Evolutionary conservation across 1,140 invertebrate species (phyloP).

Genomic region (Zaprionus taronus): DNA sequence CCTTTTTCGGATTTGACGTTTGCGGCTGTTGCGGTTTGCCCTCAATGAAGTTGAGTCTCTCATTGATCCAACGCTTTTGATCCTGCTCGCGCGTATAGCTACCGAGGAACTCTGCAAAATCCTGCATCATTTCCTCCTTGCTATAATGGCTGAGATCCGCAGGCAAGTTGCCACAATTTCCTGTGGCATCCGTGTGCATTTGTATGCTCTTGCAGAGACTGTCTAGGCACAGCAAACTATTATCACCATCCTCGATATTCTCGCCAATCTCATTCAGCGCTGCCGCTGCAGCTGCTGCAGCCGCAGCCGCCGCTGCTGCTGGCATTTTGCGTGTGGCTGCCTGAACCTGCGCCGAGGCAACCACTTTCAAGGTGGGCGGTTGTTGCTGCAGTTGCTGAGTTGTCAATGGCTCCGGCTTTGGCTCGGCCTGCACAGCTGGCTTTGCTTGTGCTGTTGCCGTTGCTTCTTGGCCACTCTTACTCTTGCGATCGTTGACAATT

Average conservation of each 20-base stretch:
- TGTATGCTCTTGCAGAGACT: constrained; percentile 78
- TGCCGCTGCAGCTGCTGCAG: constrained; percentile 51
- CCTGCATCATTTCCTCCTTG: constrained; percentile 76
- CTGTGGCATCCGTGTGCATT: constrained; percentile 62
- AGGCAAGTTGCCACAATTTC: constrained; percentile 38
- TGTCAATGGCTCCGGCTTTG: constrained; percentile 34
- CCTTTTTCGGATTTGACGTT: constrained; percentile 76
- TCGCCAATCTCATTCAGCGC: constrained; percentile 56
- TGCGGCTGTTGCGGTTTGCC: constrained; percentile 77
- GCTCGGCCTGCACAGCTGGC: neutral
- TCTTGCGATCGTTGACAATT: constrained; percentile 77
- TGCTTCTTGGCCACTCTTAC: constrained; percentile 52
- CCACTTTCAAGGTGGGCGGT: constrained; percentile 65
- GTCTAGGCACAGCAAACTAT: constrained; percentile 72
- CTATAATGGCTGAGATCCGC: constrained; percentile 54
- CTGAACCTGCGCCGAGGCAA: constrained; percentile 66
- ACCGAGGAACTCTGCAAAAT: constrained; percentile 77
- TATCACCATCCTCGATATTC: constrained; percentile 56
- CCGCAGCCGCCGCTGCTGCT: constrained; percentile 35
- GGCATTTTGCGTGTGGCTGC: constrained; percentile 42
- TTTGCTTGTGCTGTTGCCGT: constrained; percentile 30
- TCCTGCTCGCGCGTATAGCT: constrained; percentile 72
- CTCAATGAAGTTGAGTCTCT: constrained; percentile 80
- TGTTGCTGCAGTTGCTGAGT: constrained; percentile 45
- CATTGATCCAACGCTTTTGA: constrained; percentile 79